Conservation (phyloP, 1,140 invertebrate species). For the Euschistus heros region DNA sequence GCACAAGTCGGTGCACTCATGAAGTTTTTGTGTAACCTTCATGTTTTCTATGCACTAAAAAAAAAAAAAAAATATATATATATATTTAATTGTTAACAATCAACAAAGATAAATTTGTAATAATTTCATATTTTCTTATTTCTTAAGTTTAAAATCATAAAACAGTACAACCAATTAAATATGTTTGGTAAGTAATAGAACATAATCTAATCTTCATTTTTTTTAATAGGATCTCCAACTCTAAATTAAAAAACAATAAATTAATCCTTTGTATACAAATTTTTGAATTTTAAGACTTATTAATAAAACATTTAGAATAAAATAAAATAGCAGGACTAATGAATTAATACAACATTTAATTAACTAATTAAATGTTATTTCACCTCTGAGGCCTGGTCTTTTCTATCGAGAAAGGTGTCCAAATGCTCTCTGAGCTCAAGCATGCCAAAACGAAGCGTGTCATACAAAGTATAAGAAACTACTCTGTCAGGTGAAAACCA, state of each 20-base stretch:
- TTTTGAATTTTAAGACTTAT: too few relatives aligned
- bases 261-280: too few relatives aligned
- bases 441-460: conserved; percentile 75
- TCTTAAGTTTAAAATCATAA: background rate
- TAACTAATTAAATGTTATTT: conserved; percentile 27
- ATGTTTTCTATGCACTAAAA: conserved; percentile 58
- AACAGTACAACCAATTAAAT: too few relatives aligned
- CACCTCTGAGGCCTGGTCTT: conserved; percentile 83
- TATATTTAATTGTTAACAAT: background rate
- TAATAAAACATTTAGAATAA: background rate
- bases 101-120: background rate
- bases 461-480: conserved; percentile 51
- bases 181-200: too few relatives aligned
- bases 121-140: too few relatives aligned
- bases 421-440: conserved; percentile 92
- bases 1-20: conserved; percentile 46
- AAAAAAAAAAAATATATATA: conserved; percentile 27
- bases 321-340: background rate
- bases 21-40: conserved; percentile 62
- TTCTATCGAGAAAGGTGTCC: conserved; percentile 85
- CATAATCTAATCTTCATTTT: too few relatives aligned
- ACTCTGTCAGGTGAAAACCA: conserved; percentile 54
- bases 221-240: too few relatives aligned
- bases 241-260: too few relatives aligned
- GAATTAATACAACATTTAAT: conserved; percentile 2